These are phyloP conservation scores for Macquaria australasica DNA, from an alignment of 2,113 vertebrate species.

Conservation along the genomic window DNA sequence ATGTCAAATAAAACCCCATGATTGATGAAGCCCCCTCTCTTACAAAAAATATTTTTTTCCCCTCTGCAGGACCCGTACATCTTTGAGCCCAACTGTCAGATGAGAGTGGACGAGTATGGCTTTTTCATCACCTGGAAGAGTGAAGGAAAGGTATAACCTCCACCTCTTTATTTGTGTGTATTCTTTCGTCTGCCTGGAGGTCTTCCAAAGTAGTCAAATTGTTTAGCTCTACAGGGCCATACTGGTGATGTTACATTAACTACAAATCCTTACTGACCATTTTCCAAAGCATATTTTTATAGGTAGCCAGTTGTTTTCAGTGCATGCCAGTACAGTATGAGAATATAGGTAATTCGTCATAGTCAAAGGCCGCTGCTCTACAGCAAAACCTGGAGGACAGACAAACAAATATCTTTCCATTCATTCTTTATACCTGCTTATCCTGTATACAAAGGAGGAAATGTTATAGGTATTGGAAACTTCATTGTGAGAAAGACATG, in stretches of 20 bases:
- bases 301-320: neutral
- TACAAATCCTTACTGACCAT: neutral
- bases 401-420: neutral
- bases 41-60: slow-evolving; percentile 29
- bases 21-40: slow-evolving; percentile 23
- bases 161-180: neutral
- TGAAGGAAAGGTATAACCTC: slow-evolving; percentile 93
- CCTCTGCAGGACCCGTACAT: slow-evolving; percentile 92
- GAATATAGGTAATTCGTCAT: neutral
- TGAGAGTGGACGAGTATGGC: slow-evolving; percentile 96
- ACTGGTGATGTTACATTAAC: neutral
- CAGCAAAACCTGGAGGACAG: neutral
- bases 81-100: slow-evolving; percentile 95
- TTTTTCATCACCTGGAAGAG: slow-evolving; percentile 98
- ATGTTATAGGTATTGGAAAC: neutral
- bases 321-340: neutral
- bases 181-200: neutral
- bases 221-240: neutral
- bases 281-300: neutral
- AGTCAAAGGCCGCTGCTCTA: neutral
- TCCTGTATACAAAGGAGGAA: neutral
- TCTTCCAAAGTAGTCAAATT: neutral
- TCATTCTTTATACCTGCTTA: neutral
- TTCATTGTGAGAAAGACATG: neutral
- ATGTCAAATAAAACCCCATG: slow-evolving; percentile 49